A percentile compares a stretch with the other conserved stretches of the same genome.
Conservation (phyloP, 1,140 invertebrate genomes). For the Diplogasteroides magnus region DNA sequence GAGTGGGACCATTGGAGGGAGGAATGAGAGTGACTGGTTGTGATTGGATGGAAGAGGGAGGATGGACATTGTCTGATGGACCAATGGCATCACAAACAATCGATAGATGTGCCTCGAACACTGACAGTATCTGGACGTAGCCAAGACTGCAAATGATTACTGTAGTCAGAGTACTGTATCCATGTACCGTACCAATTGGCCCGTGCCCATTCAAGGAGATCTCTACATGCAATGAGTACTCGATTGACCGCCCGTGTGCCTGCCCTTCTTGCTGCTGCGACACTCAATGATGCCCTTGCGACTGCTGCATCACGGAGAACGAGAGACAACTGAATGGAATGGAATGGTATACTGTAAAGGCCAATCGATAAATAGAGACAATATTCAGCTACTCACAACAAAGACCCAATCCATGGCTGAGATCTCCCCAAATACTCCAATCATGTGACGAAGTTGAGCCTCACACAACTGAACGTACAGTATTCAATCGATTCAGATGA, state of each 20-base stretch:
- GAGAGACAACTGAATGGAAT: not conserved
- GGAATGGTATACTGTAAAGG: not conserved
- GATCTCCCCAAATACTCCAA: slow-evolving; percentile 15
- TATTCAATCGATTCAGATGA: slow-evolving; percentile 10
- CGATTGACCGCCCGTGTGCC: not conserved
- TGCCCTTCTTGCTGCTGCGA: not conserved
- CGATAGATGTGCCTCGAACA: not conserved
- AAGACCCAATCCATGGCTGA: slow-evolving; percentile 25
- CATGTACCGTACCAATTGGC: not conserved
- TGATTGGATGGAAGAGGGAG: too few species aligned
- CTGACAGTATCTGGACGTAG: not conserved
- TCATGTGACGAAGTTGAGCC: slow-evolving; percentile 6
- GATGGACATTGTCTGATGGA: not conserved
- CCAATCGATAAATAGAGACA: not conserved
- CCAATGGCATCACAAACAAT: not conserved
- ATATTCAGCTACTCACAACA: slow-evolving; percentile 1
- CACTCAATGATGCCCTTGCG: not conserved
- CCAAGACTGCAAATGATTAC: not conserved
- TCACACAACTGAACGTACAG: slow-evolving; percentile 10
- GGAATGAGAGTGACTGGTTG: too few species aligned
- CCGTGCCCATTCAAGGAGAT: not conserved
- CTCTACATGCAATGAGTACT: not conserved
- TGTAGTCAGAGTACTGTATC: not conserved
- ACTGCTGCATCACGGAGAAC: not conserved
- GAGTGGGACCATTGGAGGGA: too few species aligned